Evolutionary conservation across 2,797 vertebrate species (phyloP).

Genomic region (Antennarius maculatus): DNA sequence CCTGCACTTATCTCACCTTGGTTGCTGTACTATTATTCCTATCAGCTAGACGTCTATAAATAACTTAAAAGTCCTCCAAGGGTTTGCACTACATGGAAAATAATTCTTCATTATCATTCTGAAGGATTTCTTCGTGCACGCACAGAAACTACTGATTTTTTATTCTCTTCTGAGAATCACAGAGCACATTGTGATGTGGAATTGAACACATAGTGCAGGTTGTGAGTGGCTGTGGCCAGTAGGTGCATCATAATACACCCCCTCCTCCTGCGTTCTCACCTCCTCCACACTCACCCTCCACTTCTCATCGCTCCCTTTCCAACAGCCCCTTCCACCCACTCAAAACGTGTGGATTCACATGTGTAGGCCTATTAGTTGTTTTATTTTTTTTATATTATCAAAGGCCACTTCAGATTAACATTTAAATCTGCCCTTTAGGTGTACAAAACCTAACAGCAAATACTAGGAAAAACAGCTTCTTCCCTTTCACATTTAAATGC

Average conservation of each 20-base stretch:
- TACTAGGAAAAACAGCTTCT: background rate
- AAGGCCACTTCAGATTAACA: slow-evolving; percentile 34
- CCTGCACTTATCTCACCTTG: slow-evolving; percentile 46
- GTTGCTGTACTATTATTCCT: slow-evolving; percentile 42
- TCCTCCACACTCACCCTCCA: slow-evolving; percentile 72
- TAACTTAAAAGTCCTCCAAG: slow-evolving; percentile 48
- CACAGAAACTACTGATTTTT: background rate
- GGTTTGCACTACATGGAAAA: slow-evolving; percentile 31
- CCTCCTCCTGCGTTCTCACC: slow-evolving; percentile 67
- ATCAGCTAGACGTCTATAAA: slow-evolving; percentile 55
- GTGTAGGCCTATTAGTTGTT: slow-evolving; percentile 48
- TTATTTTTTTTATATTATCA: slow-evolving; percentile 40
- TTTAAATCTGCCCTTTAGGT: background rate
- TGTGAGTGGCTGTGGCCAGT: slow-evolving; percentile 34
- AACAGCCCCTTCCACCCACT: slow-evolving; percentile 77
- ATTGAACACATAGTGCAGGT: slow-evolving; percentile 32
- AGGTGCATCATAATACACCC: slow-evolving; percentile 54
- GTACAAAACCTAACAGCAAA: background rate
- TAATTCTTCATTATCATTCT: slow-evolving; percentile 29
- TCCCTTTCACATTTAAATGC: background rate
- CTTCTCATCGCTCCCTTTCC: slow-evolving; percentile 69
- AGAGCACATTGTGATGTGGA: slow-evolving; percentile 11
- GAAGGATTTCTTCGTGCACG: slow-evolving; percentile 23
- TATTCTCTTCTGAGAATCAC: slow-evolving; percentile 11
- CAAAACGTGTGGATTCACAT: slow-evolving; percentile 67